These are phyloP conservation scores for Ostrea denselamellosa DNA, from an alignment of 1,140 invertebrate species.

Conservation along the genomic window DNA sequence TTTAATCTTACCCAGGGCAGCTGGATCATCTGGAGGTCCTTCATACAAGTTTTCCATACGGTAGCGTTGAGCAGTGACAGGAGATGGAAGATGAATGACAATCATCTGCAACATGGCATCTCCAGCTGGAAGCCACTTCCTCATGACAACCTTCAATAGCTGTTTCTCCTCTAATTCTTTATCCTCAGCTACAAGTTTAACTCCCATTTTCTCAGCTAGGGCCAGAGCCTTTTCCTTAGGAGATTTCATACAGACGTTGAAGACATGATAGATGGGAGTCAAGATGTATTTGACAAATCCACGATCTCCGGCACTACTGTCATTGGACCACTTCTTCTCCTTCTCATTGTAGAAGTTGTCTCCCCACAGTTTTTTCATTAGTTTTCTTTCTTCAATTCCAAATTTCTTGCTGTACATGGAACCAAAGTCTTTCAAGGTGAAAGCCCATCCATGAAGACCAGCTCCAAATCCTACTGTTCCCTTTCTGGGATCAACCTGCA, in stretches of 20 bases:
- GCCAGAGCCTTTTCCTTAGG: constrained; percentile 92
- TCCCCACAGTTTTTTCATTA: constrained; percentile 96
- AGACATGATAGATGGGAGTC: constrained; percentile 96
- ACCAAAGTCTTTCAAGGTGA: constrained; percentile 99
- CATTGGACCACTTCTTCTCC: constrained; percentile 96
- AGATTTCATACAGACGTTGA: constrained; percentile 98
- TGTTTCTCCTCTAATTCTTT: constrained; percentile 90
- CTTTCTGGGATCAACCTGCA: constrained; percentile 93
- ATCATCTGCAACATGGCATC: constrained; percentile 99
- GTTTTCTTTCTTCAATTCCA: constrained; percentile 96
- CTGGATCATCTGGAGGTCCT: constrained; percentile 95
- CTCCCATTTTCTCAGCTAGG: constrained; percentile 89
- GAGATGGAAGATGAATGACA: constrained; percentile 99
- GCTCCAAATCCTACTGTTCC: constrained; percentile 99
- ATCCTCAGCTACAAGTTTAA: constrained; percentile 95
- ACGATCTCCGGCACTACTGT: constrained; percentile 90
- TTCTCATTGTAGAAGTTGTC: constrained; percentile 97
- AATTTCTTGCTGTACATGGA: constrained; percentile 99
- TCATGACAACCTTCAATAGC: constrained; percentile 87
- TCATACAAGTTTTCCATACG: constrained; percentile 97
- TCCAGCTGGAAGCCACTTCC: constrained; percentile 99
- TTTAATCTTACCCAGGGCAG: constrained; percentile 89
- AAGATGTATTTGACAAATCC: constrained; percentile 99
- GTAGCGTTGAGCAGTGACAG: constrained; percentile 99
- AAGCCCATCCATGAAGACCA: constrained; percentile 99